A percentile compares a stretch with the other conserved stretches of the same genome.
phyloP scores from a whole-genome alignment of 2,113 vertebrate genomes.

The Cebus imitator region DNA sequence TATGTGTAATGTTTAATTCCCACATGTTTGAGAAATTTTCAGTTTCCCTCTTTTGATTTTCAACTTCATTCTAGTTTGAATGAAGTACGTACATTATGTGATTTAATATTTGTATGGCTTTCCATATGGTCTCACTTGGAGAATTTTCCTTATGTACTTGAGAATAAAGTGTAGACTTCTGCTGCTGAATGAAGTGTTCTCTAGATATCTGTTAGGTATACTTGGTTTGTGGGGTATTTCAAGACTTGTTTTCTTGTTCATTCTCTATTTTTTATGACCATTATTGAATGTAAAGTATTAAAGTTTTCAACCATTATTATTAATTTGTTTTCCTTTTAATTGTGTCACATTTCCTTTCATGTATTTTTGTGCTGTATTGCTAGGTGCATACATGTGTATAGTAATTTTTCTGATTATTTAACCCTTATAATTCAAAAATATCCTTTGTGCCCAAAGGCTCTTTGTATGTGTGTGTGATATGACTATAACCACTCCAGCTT shows the following conservation, averaged over 20 bases:
- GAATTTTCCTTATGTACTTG: background rate
- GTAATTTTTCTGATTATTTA: background rate
- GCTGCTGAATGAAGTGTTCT: background rate
- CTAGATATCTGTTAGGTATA: background rate
- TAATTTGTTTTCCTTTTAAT: background rate
- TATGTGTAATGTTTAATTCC: background rate
- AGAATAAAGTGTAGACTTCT: background rate
- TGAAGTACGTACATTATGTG: background rate
- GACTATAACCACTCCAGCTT: background rate
- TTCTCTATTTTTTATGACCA: background rate
- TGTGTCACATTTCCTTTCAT: background rate
- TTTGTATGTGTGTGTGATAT: background rate
- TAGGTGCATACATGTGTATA: background rate
- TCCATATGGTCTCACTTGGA: background rate
- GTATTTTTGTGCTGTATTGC: background rate
- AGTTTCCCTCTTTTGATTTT: background rate
- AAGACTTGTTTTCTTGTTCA: background rate
- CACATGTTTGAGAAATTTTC: background rate
- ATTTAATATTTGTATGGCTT: background rate
- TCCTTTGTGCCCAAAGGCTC: background rate
- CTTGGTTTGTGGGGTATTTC: background rate
- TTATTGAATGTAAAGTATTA: background rate
- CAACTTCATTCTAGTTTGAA: background rate
- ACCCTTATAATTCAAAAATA: background rate
- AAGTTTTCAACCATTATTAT: background rate